Evolutionary conservation across 2,113 vertebrate genomes (phyloP).

Genomic region (Limnothrissa miodon): DNA sequence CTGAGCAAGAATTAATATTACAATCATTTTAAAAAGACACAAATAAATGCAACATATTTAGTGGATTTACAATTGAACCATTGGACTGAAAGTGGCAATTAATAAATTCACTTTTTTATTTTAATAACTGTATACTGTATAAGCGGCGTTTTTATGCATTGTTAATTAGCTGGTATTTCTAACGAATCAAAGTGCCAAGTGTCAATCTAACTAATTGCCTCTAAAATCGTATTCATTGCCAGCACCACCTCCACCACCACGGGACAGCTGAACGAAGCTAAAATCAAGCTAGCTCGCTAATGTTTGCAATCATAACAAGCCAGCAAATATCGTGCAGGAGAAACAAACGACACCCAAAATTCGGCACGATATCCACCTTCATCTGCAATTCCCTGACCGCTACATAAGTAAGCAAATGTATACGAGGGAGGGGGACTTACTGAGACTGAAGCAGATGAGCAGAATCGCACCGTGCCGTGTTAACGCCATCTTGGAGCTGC

Average conservation of each 20-base stretch:
- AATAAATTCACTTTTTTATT: background rate
- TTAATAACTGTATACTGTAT: background rate
- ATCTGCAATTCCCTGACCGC: background rate
- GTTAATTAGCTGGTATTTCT: background rate
- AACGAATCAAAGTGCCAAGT: background rate
- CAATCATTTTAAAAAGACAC: background rate
- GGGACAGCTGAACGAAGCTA: background rate
- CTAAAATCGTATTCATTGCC: background rate
- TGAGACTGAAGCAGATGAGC: background rate
- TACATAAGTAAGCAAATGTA: background rate
- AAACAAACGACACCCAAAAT: background rate
- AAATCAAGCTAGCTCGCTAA: slow-evolving; percentile 12
- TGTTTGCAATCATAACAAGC: background rate
- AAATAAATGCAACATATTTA: background rate
- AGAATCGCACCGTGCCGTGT: background rate
- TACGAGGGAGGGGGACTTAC: background rate
- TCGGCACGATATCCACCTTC: too few relatives aligned
- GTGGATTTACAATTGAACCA: background rate
- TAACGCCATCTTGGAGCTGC: slow-evolving; percentile 15
- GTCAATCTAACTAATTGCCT: background rate
- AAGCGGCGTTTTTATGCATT: background rate
- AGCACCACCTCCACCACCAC: background rate
- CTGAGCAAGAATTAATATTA: background rate
- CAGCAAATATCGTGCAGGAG: background rate
- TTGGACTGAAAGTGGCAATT: background rate